Evolutionary conservation across 2,113 vertebrate genomes (phyloP).

Genomic region (Hypanus sabinus): DNA sequence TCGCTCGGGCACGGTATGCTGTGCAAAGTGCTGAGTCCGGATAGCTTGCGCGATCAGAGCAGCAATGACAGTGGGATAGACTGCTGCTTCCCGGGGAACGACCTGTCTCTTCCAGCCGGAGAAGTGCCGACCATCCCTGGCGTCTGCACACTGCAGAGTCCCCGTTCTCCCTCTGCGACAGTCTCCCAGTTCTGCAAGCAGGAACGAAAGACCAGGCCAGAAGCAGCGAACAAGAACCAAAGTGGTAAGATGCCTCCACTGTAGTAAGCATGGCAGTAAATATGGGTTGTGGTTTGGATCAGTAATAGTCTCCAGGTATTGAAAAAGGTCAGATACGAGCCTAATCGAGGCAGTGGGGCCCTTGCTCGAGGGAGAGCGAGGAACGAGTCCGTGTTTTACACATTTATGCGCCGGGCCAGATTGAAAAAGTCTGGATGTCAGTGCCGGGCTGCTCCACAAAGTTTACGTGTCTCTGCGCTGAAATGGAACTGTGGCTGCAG

Average conservation of each 20-base stretch:
- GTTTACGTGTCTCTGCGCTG: too few species aligned
- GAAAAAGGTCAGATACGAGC: too few species aligned
- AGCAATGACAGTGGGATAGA: slow-evolving; percentile 38
- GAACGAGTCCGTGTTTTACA: too few species aligned
- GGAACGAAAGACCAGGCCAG: too few species aligned
- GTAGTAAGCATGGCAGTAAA: neutral
- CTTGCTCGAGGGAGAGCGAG: too few species aligned
- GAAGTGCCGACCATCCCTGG: slow-evolving; percentile 42
- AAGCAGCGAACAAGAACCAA: neutral
- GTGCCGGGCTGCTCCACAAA: too few species aligned
- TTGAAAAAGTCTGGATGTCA: too few species aligned
- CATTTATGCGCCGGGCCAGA: too few species aligned
- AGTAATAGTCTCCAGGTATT: neutral
- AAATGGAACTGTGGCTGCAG: too few species aligned
- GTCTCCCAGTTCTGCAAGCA: neutral
- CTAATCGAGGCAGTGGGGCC: too few species aligned
- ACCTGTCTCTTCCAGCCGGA: slow-evolving; percentile 46
- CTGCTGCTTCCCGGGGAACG: slow-evolving; percentile 35
- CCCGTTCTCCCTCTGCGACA: slow-evolving; percentile 31
- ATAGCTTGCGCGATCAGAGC: slow-evolving; percentile 32
- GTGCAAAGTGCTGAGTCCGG: slow-evolving; percentile 40
- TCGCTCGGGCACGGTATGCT: slow-evolving; percentile 38
- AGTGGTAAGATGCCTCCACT: neutral
- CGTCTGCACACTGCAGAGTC: slow-evolving; percentile 43
- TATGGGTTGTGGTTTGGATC: neutral